A percentile compares a stretch with the other conserved stretches of the same genome.
phyloP scores from a whole-genome alignment of 37 sponge, comb jelly and placozoan species.

The Aplysina aerophoba region DNA sequence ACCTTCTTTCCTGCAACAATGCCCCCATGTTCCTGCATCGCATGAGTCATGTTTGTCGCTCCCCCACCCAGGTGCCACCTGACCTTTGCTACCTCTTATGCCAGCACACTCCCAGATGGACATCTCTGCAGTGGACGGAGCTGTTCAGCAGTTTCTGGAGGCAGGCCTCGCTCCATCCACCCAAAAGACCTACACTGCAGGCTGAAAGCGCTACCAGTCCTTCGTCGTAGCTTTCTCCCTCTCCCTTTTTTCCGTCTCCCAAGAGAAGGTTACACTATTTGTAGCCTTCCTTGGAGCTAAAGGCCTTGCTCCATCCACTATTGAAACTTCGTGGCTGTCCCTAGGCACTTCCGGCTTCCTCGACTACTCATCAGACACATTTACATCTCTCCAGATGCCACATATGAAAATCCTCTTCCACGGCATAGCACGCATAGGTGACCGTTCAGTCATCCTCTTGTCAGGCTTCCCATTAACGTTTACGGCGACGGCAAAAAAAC shows the following conservation, averaged over 20 bases:
- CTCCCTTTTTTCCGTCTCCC: neutral
- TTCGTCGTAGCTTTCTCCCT: neutral
- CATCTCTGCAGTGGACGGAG: slow-evolving; percentile 15
- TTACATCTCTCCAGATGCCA: too few species aligned
- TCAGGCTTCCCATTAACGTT: too few species aligned
- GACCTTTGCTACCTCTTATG: neutral
- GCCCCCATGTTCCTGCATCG: neutral
- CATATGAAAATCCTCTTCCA: too few species aligned
- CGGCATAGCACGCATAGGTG: too few species aligned
- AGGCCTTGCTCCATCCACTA: neutral
- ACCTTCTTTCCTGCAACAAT: neutral
- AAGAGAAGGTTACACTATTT: neutral
- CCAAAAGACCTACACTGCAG: neutral
- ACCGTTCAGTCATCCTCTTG: too few species aligned
- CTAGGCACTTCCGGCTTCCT: too few species aligned
- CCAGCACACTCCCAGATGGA: neutral
- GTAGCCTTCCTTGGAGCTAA: slow-evolving; percentile 8
- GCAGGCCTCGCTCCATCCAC: slow-evolving; percentile 20
- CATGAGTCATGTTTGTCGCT: neutral
- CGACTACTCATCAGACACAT: too few species aligned
- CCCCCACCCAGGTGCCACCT: neutral
- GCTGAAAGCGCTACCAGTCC: neutral
- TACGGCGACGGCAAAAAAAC: too few species aligned
- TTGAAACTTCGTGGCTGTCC: too few species aligned
- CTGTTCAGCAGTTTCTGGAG: slow-evolving; percentile 4